These are phyloP conservation scores for Nephrotoma guestfalica DNA, from an alignment of 2,888 invertebrate genomes.

Conservation along the genomic window DNA sequence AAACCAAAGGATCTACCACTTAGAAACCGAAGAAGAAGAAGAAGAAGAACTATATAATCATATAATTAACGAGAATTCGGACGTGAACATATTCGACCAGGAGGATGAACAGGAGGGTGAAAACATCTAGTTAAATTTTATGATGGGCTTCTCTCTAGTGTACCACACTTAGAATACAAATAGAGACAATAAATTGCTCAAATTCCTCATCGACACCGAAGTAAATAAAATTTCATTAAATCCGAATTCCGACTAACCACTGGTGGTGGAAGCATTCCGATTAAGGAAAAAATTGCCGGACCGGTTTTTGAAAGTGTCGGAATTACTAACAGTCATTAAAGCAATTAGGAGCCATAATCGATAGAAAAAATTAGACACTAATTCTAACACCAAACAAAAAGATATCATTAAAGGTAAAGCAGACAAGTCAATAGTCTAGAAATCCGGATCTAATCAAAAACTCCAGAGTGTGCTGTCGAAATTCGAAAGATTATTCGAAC, in stretches of 20 bases:
- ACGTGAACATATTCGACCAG: background rate
- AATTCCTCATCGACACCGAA: no score
- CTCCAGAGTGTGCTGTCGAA: background rate
- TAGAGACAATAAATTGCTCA: no score
- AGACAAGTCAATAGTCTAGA: background rate
- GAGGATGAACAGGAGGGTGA: background rate
- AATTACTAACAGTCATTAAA: background rate
- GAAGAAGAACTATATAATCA: background rate
- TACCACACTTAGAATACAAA: no score
- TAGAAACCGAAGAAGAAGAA: background rate
- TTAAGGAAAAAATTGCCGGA: background rate
- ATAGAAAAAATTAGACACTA: no score
- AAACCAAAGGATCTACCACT: background rate
- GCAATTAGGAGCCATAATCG: no score
- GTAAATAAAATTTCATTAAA: no score
- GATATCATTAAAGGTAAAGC: no score
- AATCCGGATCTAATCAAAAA: background rate
- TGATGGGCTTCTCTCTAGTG: background rate
- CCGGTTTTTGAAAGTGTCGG: background rate
- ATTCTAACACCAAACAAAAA: no score
- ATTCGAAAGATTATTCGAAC: no score
- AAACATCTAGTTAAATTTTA: background rate
- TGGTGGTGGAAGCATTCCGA: background rate
- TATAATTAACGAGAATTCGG: background rate
- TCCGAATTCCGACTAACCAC: background rate